Evolutionary conservation across 2,888 invertebrate species (phyloP).

Genomic region (Diplazon laetatorius): DNA sequence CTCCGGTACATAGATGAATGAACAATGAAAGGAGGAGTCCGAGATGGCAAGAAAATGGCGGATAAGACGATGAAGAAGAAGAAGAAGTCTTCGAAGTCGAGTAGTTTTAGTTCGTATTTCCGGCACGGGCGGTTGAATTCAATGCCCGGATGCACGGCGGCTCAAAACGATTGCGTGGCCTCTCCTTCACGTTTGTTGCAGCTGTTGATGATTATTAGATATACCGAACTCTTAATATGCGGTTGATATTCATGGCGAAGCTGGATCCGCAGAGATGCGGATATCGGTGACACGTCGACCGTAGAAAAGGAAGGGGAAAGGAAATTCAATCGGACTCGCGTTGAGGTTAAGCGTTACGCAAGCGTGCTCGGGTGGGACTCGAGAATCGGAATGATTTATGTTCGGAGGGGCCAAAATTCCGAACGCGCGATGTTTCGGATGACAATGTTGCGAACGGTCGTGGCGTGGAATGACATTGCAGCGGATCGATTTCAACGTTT

Average conservation of each 20-base stretch:
- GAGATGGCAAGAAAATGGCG: neutral
- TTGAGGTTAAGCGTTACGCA: conserved; percentile 47
- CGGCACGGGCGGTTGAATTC: conserved; percentile 69
- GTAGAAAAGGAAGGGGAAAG: conserved; percentile 49
- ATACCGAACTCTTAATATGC: neutral
- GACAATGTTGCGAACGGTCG: too few relatives aligned
- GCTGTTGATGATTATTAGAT: neutral
- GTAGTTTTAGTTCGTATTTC: conserved; percentile 30
- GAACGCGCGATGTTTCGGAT: too few relatives aligned
- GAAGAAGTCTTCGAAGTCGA: conserved; percentile 15
- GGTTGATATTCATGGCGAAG: conserved; percentile 28
- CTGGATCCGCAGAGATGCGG: neutral
- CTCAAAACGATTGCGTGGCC: conserved; percentile 72
- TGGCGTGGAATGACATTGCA: too few relatives aligned
- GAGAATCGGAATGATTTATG: too few relatives aligned
- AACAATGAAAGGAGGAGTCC: conserved; percentile 62
- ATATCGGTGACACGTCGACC: conserved; percentile 40
- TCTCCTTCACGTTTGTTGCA: conserved; percentile 48
- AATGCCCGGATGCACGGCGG: conserved; percentile 79
- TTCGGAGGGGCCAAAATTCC: too few relatives aligned
- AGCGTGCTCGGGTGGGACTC: neutral
- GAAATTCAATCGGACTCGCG: conserved; percentile 41
- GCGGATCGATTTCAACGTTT: too few relatives aligned
- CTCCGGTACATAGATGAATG: conserved; percentile 16
- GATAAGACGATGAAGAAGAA: conserved; percentile 14